phyloP scores from a whole-genome alignment of 2,888 invertebrate species.

The Cephus nigrinus region DNA sequence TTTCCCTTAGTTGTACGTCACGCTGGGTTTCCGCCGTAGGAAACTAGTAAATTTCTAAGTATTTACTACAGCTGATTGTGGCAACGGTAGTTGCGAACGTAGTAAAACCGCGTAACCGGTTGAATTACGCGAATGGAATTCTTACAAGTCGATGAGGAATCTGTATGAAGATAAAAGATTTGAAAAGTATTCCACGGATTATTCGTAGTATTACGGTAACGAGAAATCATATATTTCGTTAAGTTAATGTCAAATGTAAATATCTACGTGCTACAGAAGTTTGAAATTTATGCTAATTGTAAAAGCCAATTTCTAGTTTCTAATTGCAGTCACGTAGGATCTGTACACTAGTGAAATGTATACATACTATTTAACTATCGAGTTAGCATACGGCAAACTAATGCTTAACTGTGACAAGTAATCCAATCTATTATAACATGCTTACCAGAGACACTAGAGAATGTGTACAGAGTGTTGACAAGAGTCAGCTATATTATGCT shows the following conservation, averaged over 20 bases:
- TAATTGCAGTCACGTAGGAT: background rate
- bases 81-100: background rate
- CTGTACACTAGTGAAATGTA: background rate
- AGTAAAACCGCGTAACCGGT: background rate
- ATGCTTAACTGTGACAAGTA: background rate
- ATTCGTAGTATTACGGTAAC: background rate
- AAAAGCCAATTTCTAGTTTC: background rate
- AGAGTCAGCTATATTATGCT: background rate
- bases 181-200: background rate
- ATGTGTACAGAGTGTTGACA: background rate
- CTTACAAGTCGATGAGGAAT: background rate
- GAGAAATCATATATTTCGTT: background rate
- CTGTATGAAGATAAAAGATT: background rate
- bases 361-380: background rate
- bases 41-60: background rate
- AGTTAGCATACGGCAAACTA: background rate
- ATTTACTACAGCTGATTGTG: background rate
- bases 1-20: background rate
- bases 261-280: background rate
- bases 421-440: background rate
- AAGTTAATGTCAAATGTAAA: background rate
- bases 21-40: background rate
- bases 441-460: background rate
- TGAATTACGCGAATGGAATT: background rate
- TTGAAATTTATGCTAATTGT: background rate